Conservation (phyloP, 2,113 vertebrate genomes). For the Elgaria multicarinata region DNA sequence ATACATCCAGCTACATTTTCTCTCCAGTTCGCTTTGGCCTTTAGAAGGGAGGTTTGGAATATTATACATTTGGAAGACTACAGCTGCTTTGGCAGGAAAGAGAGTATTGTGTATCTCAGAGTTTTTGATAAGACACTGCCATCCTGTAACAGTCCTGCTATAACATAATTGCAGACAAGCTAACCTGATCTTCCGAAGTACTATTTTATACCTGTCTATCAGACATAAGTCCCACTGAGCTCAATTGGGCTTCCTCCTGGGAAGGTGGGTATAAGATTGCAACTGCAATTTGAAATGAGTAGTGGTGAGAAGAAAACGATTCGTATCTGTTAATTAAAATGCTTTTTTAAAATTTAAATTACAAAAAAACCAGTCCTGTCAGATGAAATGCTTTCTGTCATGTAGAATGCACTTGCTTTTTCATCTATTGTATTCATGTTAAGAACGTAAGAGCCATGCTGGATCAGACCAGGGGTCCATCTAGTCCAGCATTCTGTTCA, state of each 20-base stretch:
- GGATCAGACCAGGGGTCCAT: too few relatives aligned
- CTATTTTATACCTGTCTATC: neutral
- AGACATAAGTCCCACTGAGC: too few relatives aligned
- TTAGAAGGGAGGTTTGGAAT: too few relatives aligned
- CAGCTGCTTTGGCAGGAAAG: neutral
- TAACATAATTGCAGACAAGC: neutral
- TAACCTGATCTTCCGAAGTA: neutral
- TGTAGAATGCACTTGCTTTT: neutral
- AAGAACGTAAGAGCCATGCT: too few relatives aligned
- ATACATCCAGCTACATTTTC: neutral
- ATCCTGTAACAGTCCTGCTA: neutral
- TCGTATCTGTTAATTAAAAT: neutral
- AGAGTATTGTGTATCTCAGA: neutral
- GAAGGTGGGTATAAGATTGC: neutral
- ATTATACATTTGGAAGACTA: too few relatives aligned
- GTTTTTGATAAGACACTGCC: neutral
- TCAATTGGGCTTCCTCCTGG: too few relatives aligned
- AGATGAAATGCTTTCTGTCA: neutral
- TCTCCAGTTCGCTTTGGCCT: neutral
- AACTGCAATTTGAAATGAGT: neutral
- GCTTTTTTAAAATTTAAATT: too few relatives aligned
- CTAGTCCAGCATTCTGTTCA: too few relatives aligned
- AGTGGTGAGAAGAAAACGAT: too few relatives aligned
- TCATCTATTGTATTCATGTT: neutral
- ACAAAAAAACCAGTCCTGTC: neutral